Conservation (phyloP, 1,140 invertebrate species). For the Drosophila cardini region DNA sequence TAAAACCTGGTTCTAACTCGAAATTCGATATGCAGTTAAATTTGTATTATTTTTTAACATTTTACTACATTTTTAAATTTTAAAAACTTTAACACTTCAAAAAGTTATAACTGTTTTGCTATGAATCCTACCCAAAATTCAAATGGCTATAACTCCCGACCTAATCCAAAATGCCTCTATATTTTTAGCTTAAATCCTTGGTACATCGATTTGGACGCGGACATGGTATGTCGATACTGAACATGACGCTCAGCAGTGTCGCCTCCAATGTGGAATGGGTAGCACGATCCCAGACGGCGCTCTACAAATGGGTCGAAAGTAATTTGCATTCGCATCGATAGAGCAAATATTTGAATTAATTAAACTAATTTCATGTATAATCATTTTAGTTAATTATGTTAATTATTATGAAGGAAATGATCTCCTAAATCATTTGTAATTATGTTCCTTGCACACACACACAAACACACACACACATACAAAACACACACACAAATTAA, state of each 20-base stretch:
- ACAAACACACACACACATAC: conserved; percentile 34
- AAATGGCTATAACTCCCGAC: background rate
- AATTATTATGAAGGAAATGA: conserved; percentile 9
- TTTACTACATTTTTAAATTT: too few relatives aligned
- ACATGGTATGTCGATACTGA: conserved; percentile 81
- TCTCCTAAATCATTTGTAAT: conserved; percentile 70
- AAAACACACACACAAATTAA: conserved; percentile 28
- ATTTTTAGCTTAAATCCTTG: conserved; percentile 73
- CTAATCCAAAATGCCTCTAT: background rate
- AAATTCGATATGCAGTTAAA: too few relatives aligned
- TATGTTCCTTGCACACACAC: conserved; percentile 70
- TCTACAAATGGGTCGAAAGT: conserved; percentile 84
- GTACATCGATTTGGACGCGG: conserved; percentile 84
- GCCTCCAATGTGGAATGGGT: conserved; percentile 84
- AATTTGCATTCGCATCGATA: conserved; percentile 80
- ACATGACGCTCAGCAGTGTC: conserved; percentile 84
- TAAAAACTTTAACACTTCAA: too few relatives aligned
- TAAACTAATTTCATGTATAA: conserved; percentile 10
- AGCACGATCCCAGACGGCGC: conserved; percentile 77
- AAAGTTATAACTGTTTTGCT: too few relatives aligned
- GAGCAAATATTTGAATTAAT: conserved; percentile 8
- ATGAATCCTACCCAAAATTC: too few relatives aligned
- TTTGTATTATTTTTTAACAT: too few relatives aligned
- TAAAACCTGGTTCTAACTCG: too few relatives aligned
- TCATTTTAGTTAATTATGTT: conserved; percentile 48